Conservation (phyloP, 1,140 invertebrate species). For the Micrasema minimum region DNA sequence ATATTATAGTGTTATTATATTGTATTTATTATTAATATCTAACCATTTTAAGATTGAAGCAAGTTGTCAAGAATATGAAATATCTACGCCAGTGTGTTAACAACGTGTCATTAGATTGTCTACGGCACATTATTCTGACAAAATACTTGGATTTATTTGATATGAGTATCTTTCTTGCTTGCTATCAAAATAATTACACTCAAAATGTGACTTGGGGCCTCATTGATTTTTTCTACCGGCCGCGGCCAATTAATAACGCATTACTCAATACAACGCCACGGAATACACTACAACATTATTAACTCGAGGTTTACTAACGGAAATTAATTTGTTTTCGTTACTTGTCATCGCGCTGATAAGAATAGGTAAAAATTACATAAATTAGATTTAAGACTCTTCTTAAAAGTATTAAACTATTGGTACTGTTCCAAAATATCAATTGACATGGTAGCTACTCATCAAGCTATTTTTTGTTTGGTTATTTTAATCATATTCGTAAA, state of each 20-base stretch:
- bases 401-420: too few relatives aligned
- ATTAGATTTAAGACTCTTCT: too few relatives aligned
- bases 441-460: too few relatives aligned
- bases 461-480: too few relatives aligned
- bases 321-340: constrained; percentile 9
- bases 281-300: constrained; percentile 7
- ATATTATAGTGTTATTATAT: too few relatives aligned
- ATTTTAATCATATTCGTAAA: too few relatives aligned
- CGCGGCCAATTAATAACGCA: constrained; percentile 38
- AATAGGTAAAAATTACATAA: too few relatives aligned
- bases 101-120: constrained; percentile 32
- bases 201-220: constrained; percentile 32
- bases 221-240: constrained; percentile 40
- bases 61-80: too few relatives aligned
- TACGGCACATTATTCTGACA: constrained; percentile 41
- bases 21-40: too few relatives aligned
- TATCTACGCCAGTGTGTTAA: constrained; percentile 24
- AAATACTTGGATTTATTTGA: constrained; percentile 45
- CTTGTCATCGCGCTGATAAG: too few relatives aligned
- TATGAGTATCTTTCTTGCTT: constrained; percentile 24
- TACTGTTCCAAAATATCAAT: too few relatives aligned
- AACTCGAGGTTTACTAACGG: not conserved
- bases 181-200: constrained; percentile 43
- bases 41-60: too few relatives aligned
- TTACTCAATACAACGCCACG: constrained; percentile 31